phyloP scores from a whole-genome alignment of 1,140 invertebrate species.

The Mercenaria mercenaria region DNA sequence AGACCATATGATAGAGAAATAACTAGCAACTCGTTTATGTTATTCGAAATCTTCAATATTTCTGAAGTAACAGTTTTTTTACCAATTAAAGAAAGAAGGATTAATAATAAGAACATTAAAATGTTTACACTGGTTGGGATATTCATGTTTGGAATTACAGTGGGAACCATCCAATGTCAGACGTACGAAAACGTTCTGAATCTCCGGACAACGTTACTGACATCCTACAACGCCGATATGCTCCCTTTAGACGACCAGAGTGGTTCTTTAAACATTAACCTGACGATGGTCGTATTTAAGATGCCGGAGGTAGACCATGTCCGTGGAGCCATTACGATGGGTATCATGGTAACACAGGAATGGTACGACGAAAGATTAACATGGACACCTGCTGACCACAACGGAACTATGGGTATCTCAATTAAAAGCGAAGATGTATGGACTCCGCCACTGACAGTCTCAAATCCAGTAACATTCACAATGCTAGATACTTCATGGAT shows the following conservation, averaged over 20 bases:
- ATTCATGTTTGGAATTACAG: not conserved
- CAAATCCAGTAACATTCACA: not conserved
- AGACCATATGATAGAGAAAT: no score
- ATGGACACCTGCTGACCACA: constrained; percentile 2
- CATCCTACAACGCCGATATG: not conserved
- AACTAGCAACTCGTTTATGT: no score
- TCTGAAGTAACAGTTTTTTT: no score
- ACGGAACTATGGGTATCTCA: not conserved
- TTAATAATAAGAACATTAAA: not conserved
- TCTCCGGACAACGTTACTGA: not conserved
- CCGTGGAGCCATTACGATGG: not conserved
- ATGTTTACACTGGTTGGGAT: no score
- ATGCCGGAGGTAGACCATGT: not conserved
- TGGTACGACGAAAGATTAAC: constrained; percentile 21
- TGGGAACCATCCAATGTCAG: not conserved
- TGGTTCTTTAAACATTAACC: not conserved
- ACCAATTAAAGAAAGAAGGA: not conserved
- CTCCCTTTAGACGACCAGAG: constrained; percentile 13
- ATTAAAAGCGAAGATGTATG: not conserved
- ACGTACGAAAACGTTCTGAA: not conserved
- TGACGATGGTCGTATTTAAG: not conserved
- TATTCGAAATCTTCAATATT: no score
- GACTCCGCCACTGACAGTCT: not conserved
- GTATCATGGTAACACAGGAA: not conserved
- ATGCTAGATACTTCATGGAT: not conserved